Base-by-base conservation (phyloP, 2,113 vertebrate species). In the Chiloscyllium plagiosum region DNA sequence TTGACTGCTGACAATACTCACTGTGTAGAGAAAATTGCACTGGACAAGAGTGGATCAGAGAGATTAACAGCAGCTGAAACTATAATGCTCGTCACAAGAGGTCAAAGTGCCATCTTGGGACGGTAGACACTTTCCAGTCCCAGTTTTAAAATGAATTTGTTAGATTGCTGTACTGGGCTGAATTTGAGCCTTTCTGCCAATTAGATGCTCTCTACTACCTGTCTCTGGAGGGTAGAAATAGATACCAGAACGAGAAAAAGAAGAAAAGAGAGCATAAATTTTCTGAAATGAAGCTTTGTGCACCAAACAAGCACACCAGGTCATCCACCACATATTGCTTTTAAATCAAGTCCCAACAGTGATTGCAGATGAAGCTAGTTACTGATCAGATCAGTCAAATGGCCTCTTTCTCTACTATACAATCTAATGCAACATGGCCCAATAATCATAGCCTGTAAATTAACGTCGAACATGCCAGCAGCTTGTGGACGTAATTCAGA, bases 131-230 rank as follows among this genome's bases (percentile, higher is more conserved):
- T 98, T 98, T 98, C 98, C 98, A 98, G 98, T 97, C 97, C 97
- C 97, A 97, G 97, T 97, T 97, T 98, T 98, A 97, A 98, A 97
- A 97, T 98, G 98, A 98, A 98, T 99, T 98, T 98, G 98, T 98
- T 98, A 97, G 98, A 97, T 97, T 98, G 42, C 42, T 47, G 98
- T 99, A 98, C 98, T 98, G 98, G 98, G 98, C 98, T 98, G 97
- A 97, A 96, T 97, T 98, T 98, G 98, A 99, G 98, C 97, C 98
- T 98, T 97, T 98, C 97, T 97, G 98, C 98, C 98, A 97, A 98
- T 98, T 97, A 98, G 98, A 98, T 97, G 96, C 97, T 98, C n/a
- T n/a, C n/a, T n/a, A n/a, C n/a, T n/a, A n/a, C 10, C 15, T 97
- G 98, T 97, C 98, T 98, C 98, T 97, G 97, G 97, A 98, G 98